Evolutionary conservation across 2,888 invertebrate genomes (phyloP).

Genomic region (Resseliella maxima): DNA sequence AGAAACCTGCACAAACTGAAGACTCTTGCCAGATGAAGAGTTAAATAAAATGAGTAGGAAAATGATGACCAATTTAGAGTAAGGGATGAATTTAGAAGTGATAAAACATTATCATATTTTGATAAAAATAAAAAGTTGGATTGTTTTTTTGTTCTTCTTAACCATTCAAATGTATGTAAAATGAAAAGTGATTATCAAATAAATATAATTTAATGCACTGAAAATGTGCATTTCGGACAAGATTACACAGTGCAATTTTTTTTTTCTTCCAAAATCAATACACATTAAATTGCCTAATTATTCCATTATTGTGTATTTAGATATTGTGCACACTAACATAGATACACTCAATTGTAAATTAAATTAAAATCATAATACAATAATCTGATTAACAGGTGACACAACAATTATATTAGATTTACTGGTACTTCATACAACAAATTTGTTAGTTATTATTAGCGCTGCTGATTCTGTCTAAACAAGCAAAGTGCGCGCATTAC

Average conservation of each 20-base stretch:
- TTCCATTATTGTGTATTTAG: background rate
- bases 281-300: no score
- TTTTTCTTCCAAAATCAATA: no score
- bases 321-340: background rate
- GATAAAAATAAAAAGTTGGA: background rate
- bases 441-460: background rate
- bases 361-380: background rate
- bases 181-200: background rate
- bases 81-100: no score
- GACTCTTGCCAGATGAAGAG: background rate
- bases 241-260: no score
- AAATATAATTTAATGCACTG: no score
- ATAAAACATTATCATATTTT: no score
- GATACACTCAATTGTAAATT: background rate
- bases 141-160: background rate
- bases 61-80: background rate
- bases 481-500: background rate
- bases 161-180: background rate
- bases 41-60: background rate
- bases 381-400: no score
- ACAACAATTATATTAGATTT: background rate
- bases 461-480: constrained; percentile 1
- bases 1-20: no score
- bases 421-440: background rate
- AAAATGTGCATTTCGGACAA: no score